Percentiles rank a stretch among this genome's conserved stretches.
These are phyloP conservation scores for Dolomedes plantarius DNA, from an alignment of 2,888 invertebrate species.

Conservation along the genomic window DNA sequence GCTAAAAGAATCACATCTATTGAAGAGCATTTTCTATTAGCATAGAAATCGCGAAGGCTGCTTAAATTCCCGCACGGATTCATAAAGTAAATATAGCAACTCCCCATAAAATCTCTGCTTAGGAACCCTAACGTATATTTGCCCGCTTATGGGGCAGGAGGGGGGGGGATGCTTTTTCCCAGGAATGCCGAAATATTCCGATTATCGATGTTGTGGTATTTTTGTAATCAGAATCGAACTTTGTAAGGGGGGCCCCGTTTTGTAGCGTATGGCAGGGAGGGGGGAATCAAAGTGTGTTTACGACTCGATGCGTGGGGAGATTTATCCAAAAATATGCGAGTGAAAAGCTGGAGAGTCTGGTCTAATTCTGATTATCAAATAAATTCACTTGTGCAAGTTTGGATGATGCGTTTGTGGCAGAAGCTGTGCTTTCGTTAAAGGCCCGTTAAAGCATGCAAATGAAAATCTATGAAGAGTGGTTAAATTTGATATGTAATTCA, in stretches of 20 bases:
- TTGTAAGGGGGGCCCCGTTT: slow-evolving; percentile 23
- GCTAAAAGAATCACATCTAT: slow-evolving; percentile 33
- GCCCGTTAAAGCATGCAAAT: too few species aligned
- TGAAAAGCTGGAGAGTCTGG: background rate
- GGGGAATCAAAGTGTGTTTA: slow-evolving; percentile 49
- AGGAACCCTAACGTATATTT: slow-evolving; percentile 45
- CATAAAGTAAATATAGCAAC: slow-evolving; percentile 66
- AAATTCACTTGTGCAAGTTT: too few species aligned
- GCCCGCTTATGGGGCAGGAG: background rate
- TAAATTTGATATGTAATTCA: too few species aligned
- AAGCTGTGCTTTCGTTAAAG: too few species aligned
- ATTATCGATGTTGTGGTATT: slow-evolving; percentile 61
- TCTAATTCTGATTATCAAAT: background rate
- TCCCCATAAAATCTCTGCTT: slow-evolving; percentile 59
- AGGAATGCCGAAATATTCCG: slow-evolving; percentile 56
- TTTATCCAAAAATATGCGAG: slow-evolving; percentile 8
- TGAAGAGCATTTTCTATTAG: slow-evolving; percentile 52
- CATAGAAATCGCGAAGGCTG: slow-evolving; percentile 58
- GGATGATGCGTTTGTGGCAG: too few species aligned
- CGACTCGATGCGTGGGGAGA: slow-evolving; percentile 10
- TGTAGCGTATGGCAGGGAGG: background rate
- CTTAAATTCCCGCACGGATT: slow-evolving; percentile 47
- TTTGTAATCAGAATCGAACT: slow-evolving; percentile 66
- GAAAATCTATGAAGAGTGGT: too few species aligned
- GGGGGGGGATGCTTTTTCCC: background rate